Conservation (phyloP, 2,797 vertebrate species). For the Percopsis omiscomaycus region DNA sequence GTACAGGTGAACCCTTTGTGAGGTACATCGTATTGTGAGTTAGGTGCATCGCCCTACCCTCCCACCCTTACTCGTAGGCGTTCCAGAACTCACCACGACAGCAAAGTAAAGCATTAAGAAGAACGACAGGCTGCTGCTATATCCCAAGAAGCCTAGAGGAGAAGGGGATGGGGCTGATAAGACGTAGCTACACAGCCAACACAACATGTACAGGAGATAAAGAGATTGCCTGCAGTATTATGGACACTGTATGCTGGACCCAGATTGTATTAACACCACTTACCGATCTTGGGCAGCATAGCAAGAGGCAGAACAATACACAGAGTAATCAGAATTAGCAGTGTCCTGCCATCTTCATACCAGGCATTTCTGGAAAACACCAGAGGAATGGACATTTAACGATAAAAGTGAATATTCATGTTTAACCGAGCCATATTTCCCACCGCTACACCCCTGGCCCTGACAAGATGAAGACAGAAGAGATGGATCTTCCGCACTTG, state of each 20-base stretch:
- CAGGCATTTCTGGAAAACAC: conserved; percentile 75
- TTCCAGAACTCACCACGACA: conserved; percentile 85
- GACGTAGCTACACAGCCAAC: neutral
- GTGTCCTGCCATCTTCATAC: conserved; percentile 85
- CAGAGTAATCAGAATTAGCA: conserved; percentile 83
- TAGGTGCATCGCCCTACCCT: too few species aligned
- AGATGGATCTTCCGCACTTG: conserved; percentile 69
- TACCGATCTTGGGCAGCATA: conserved; percentile 91
- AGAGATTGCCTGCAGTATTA: neutral
- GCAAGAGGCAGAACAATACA: conserved; percentile 88
- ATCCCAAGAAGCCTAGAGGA: conserved; percentile 91
- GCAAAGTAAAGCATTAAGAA: conserved; percentile 92
- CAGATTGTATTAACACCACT: conserved; percentile 41
- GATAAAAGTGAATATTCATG: conserved; percentile 8
- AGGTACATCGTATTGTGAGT: too few species aligned
- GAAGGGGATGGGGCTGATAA: conserved; percentile 10
- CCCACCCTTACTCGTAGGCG: neutral
- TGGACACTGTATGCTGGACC: neutral
- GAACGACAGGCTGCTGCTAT: conserved; percentile 94
- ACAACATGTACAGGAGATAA: conserved; percentile 31
- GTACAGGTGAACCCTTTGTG: too few species aligned
- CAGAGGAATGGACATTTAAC: conserved; percentile 6
- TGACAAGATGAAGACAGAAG: conserved; percentile 61
- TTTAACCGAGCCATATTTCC: conserved; percentile 22
- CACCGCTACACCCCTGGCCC: conserved; percentile 44